These are phyloP conservation scores for Rhinopithecus roxellana DNA, from an alignment of 2,113 vertebrate species.

Conservation along the genomic window DNA sequence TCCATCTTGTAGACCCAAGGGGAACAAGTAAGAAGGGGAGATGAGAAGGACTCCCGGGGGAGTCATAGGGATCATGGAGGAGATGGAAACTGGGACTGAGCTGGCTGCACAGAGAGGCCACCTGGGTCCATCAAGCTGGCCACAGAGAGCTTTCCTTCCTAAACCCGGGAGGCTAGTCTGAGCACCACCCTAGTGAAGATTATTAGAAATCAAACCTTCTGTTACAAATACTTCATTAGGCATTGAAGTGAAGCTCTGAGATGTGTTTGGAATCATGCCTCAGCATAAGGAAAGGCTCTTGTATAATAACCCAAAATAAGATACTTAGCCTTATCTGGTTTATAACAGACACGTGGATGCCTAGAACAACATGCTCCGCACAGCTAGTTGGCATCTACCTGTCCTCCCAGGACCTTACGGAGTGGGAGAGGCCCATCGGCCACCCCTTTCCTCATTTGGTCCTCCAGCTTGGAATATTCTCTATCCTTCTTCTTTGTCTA, in stretches of 20 bases:
- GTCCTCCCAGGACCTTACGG: not conserved
- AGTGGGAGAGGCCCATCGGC: fast-evolving
- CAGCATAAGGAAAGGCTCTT: not conserved
- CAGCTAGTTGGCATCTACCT: not conserved
- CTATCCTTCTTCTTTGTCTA: not conserved
- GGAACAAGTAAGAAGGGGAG: not conserved
- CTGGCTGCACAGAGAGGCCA: not conserved
- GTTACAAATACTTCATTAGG: not conserved
- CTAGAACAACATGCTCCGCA: not conserved
- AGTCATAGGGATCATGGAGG: not conserved
- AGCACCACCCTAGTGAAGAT: too few species aligned
- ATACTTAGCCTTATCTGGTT: not conserved
- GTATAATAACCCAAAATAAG: not conserved
- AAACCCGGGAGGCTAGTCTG: not conserved
- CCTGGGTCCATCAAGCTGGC: not conserved
- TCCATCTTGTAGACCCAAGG: not conserved
- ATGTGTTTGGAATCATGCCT: not conserved
- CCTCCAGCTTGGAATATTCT: not conserved
- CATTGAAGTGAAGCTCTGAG: not conserved
- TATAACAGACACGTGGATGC: not conserved
- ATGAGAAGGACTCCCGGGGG: not conserved
- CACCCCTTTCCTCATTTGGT: not conserved
- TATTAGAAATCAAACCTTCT: not conserved
- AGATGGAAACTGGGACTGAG: not conserved
- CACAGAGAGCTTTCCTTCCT: not conserved